phyloP scores from a whole-genome alignment of 2,113 vertebrate species.

The Tupaia tana region DNA sequence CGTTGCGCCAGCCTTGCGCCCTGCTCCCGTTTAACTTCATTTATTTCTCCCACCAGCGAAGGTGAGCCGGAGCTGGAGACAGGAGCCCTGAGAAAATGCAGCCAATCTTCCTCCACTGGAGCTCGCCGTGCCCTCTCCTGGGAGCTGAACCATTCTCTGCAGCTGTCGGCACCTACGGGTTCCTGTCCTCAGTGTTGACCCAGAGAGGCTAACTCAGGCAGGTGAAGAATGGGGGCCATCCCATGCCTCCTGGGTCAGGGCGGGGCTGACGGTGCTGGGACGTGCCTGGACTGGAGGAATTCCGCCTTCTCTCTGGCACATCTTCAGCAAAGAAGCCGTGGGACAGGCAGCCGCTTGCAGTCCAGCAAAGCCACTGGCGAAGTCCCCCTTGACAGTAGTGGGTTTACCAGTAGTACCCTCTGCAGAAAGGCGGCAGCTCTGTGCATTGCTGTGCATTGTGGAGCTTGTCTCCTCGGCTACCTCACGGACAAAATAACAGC shows the following conservation, averaged over 20 bases:
- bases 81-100: fast-evolving
- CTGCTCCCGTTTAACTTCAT: too few species aligned
- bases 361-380: background rate
- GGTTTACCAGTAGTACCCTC: fast-evolving
- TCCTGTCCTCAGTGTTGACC: background rate
- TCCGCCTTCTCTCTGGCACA: background rate
- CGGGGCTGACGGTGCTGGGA: fast-evolving
- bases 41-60: too few species aligned
- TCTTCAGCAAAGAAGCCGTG: fast-evolving
- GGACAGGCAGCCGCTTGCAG: fast-evolving
- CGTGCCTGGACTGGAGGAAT: too few species aligned
- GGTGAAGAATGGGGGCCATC: too few species aligned
- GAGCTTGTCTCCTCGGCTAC: background rate
- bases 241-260: fast-evolving
- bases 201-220: too few species aligned
- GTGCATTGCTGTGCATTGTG: too few species aligned
- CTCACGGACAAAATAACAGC: background rate
- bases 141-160: background rate
- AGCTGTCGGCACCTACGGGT: fast-evolving
- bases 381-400: background rate
- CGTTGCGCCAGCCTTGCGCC: too few species aligned
- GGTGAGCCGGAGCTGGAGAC: too few species aligned
- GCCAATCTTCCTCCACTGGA: background rate
- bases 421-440: background rate
- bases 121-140: too few species aligned